These are phyloP conservation scores for Reinhardtius hippoglossoides DNA, from an alignment of 2,113 vertebrate genomes.

Conservation along the genomic window DNA sequence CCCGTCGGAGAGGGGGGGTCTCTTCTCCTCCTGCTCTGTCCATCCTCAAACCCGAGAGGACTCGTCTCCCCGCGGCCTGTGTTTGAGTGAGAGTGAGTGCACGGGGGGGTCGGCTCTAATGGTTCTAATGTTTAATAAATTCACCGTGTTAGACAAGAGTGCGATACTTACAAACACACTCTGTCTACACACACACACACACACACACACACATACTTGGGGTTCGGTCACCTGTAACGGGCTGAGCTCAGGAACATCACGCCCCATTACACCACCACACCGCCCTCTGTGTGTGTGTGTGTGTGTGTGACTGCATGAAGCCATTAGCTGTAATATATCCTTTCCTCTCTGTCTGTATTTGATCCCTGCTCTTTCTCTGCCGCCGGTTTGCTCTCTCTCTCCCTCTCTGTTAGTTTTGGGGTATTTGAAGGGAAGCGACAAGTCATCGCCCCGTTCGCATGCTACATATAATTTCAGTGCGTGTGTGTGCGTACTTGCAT, in stretches of 20 bases:
- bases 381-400: conserved; percentile 33
- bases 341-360: conserved; percentile 75
- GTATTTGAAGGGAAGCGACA: conserved; percentile 64
- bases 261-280: conserved; percentile 74
- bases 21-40: conserved; percentile 43
- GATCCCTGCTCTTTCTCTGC: conserved; percentile 61
- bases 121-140: conserved; percentile 5
- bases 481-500: conserved; percentile 19
- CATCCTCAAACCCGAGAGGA: conserved; percentile 1
- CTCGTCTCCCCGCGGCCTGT: background rate
- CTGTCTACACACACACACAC: conserved; percentile 24
- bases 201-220: conserved; percentile 62
- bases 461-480: conserved; percentile 39
- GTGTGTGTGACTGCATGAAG: conserved; percentile 49
- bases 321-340: conserved; percentile 81
- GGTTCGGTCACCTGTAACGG: conserved; percentile 78
- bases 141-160: background rate
- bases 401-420: conserved; percentile 47
- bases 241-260: conserved; percentile 67
- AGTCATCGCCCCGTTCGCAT: conserved; percentile 59
- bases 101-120: background rate
- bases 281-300: conserved; percentile 32
- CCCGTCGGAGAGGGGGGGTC: conserved; percentile 4
- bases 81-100: background rate
- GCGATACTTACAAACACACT: background rate